Evolutionary conservation across 2,888 invertebrate species (phyloP).

Genomic region (Melinaea menophilus): DNA sequence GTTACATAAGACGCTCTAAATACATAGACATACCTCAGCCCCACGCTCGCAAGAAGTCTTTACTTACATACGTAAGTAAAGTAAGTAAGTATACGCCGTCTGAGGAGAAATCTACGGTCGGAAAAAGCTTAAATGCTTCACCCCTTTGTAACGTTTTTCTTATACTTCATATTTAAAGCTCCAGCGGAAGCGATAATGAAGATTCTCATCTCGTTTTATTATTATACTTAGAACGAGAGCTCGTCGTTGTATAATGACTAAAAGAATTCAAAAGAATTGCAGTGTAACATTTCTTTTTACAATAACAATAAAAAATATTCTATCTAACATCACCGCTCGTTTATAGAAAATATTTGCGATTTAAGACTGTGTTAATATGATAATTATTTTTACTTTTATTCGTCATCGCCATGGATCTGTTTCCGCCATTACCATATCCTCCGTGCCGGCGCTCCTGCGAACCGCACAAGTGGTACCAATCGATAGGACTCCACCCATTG

Average conservation of each 20-base stretch:
- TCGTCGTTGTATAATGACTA: too few species aligned
- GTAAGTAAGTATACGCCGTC: conserved; percentile 20
- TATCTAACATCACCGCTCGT: too few species aligned
- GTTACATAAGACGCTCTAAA: conserved; percentile 7
- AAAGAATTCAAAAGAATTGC: too few species aligned
- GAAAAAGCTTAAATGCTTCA: conserved; percentile 29
- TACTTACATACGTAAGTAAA: too few species aligned
- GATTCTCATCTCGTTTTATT: background rate
- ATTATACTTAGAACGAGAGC: background rate
- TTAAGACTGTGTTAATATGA: too few species aligned
- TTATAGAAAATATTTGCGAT: too few species aligned
- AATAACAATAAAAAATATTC: background rate
- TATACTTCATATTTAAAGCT: conserved; percentile 19
- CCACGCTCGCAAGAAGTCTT: conserved; percentile 19
- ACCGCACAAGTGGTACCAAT: conserved; percentile 63
- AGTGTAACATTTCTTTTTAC: background rate
- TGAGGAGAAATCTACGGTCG: conserved; percentile 21
- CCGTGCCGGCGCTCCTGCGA: conserved; percentile 46
- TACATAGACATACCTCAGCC: background rate
- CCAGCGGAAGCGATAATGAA: conserved; percentile 18
- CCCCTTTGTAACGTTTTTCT: conserved; percentile 35
- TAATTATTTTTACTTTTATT: too few species aligned
- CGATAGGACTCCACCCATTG: conserved; percentile 71
- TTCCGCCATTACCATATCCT: conserved; percentile 5
- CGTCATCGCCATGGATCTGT: background rate